Evolutionary conservation across 2,113 vertebrate species (phyloP).

Genomic region (Ctenodactylus gundi): DNA sequence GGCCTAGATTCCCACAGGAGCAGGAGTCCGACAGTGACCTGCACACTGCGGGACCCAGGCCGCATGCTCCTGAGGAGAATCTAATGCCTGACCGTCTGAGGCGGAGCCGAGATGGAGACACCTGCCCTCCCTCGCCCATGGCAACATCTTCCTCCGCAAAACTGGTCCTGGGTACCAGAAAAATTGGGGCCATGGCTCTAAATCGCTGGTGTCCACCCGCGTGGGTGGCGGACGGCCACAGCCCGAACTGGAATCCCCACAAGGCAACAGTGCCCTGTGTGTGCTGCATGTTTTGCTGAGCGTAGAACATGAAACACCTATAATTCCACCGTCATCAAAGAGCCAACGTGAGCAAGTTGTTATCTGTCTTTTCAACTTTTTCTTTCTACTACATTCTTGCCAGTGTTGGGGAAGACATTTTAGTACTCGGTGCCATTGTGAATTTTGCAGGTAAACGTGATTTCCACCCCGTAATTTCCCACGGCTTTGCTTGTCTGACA

Average conservation of each 20-base stretch:
- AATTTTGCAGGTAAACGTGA: neutral
- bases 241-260: neutral
- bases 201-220: neutral
- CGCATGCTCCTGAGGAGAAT: too few species aligned
- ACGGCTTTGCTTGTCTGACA: neutral
- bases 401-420: neutral
- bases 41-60: too few species aligned
- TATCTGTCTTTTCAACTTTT: neutral
- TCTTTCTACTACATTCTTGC: neutral
- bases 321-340: neutral
- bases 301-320: too few species aligned
- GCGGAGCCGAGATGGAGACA: too few species aligned
- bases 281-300: rapidly evolving
- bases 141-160: too few species aligned
- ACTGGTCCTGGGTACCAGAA: too few species aligned
- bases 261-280: rapidly evolving
- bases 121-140: too few species aligned
- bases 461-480: neutral
- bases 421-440: neutral
- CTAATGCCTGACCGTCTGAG: too few species aligned
- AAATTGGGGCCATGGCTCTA: too few species aligned
- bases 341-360: neutral
- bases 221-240: neutral
- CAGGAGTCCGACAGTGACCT: too few species aligned
- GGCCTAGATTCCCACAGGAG: too few species aligned